Base-by-base conservation (phyloP, 1,140 invertebrate species). In the Octopus sinensis region DNA sequence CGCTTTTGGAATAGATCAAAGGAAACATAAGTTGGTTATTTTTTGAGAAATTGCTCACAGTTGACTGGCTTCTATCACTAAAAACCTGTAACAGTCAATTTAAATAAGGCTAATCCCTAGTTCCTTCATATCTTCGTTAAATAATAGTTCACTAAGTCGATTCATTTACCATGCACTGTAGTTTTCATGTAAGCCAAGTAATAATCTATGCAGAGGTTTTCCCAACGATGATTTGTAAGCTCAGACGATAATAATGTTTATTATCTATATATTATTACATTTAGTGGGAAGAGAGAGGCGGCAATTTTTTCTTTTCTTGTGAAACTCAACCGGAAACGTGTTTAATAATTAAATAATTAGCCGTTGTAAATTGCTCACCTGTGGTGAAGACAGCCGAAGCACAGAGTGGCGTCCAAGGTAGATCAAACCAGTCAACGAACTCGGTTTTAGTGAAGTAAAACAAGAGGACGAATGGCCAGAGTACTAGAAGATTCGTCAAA, bases 401-500 rank as follows among this genome's bases (percentile, higher is more conserved):
- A 79, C 54, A 51, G 6, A 79, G 53, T 62, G 53, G 54, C 3
- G 10, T n/a, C 87, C 87, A 88, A 10, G 87, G 87, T 54, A 88
- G 80, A 3, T 84, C 30, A 4, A 53, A 54, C 85, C 85, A 95
- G 51, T 94, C 92, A 81, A 97, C 91, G 80, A 92, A 93, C 91
- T 98, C 96, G 4, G 94, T 93, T 79, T 95, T 95, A 62, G 95
- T 95, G 85, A 97, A 94, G 90, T 96, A 96, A 4, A 97, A 92
- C 4, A 93, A 93, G 68, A 97, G 88, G 86, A 95, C 94, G 54
- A 97, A 91, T 5, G 96, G 96, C 96, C 96, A 97, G 84, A 97
- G 91, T 76, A 97, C 90, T 6, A 95, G 91, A 0, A 94, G 94
- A 89, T 96, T 96, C 83, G 96, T 93, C 77, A 96, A 91, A 51